Conservation (phyloP, 2,113 vertebrate species). For the Mustelus asterias region DNA sequence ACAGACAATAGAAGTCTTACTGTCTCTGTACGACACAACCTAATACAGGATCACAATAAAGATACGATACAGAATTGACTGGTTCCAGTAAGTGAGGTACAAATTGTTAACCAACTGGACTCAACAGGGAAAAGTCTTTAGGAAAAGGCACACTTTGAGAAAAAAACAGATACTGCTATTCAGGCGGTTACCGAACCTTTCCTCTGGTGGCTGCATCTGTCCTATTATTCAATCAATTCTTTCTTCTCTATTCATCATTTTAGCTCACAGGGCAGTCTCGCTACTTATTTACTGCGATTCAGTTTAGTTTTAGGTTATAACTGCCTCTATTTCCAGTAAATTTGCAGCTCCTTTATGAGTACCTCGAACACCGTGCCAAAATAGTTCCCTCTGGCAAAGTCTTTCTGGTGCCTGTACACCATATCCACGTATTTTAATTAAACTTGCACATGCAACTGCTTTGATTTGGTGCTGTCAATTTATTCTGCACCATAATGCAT, state of each 20-base stretch:
- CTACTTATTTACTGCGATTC: neutral
- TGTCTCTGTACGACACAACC: neutral
- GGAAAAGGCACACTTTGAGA: neutral
- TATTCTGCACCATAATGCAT: neutral
- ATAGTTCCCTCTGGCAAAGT: neutral
- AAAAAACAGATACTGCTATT: neutral
- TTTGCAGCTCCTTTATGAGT: neutral
- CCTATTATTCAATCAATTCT: neutral
- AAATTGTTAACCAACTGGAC: neutral
- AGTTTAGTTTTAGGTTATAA: neutral
- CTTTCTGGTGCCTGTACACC: neutral
- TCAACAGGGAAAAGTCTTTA: neutral
- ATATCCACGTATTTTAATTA: neutral
- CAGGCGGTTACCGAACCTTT: neutral
- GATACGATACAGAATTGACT: neutral
- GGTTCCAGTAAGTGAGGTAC: neutral
- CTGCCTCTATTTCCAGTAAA: neutral
- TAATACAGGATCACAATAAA: neutral
- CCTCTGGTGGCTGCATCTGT: neutral
- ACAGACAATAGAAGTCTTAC: neutral
- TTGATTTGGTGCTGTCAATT: neutral
- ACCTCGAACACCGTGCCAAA: neutral
- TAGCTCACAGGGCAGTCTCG: neutral
- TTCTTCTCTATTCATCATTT: neutral
- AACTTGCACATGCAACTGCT: neutral